Percentiles rank a stretch among this genome's conserved stretches.
These are phyloP conservation scores for Megaptera novaeangliae DNA, from an alignment of 2,113 vertebrate species.

Conservation along the genomic window DNA sequence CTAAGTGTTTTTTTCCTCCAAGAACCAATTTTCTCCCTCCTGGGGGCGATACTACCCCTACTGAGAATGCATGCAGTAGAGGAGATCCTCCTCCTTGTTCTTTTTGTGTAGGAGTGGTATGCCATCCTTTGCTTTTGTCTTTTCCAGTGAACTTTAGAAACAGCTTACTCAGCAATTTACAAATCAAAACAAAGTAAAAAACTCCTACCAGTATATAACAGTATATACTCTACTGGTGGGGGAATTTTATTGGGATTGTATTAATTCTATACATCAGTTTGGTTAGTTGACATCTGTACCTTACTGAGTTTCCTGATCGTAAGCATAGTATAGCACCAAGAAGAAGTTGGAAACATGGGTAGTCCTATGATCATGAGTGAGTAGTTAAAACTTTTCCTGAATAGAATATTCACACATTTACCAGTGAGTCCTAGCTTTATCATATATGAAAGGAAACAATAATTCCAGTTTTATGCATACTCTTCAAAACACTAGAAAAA, in stretches of 20 bases:
- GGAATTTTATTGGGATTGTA: neutral
- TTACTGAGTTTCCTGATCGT: neutral
- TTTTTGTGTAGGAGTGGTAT: neutral
- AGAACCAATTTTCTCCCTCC: neutral
- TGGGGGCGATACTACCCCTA: neutral
- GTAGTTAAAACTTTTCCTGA: neutral
- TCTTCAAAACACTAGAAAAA: neutral
- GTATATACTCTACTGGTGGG: neutral
- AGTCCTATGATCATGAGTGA: neutral
- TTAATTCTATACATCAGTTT: neutral
- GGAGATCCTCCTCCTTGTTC: neutral
- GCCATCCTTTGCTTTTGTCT: neutral
- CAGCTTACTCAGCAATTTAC: neutral
- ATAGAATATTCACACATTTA: neutral
- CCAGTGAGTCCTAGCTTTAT: neutral
- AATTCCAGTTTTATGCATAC: neutral
- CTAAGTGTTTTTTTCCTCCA: neutral
- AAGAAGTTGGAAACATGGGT: neutral
- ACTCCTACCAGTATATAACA: neutral
- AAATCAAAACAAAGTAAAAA: neutral
- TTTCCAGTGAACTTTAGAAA: neutral
- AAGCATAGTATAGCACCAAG: neutral
- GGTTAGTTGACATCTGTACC: neutral
- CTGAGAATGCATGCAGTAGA: neutral
- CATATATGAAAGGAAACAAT: neutral